These are phyloP conservation scores for Papilio protenor DNA, from an alignment of 2,888 invertebrate species.

Conservation along the genomic window DNA sequence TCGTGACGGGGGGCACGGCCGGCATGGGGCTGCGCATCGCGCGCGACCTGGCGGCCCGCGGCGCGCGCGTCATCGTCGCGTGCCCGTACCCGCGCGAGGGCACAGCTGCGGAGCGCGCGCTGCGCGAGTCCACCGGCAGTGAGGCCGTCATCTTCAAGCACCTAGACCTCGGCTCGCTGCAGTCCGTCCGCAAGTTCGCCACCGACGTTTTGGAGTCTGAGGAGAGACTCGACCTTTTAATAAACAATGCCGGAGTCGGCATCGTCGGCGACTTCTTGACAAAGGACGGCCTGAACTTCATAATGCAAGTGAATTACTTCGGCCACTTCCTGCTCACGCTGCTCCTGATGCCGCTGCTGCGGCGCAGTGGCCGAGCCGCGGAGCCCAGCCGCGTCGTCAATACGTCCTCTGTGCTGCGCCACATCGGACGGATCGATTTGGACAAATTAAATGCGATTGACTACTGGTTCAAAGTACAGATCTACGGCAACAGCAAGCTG, in stretches of 20 bases:
- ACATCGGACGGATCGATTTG: constrained; percentile 87
- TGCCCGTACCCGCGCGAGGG: constrained; percentile 75
- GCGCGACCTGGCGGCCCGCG: constrained; percentile 70
- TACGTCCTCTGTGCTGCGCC: constrained; percentile 90
- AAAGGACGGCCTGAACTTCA: constrained; percentile 92
- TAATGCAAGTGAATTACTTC: constrained; percentile 97
- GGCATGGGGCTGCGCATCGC: constrained; percentile 77
- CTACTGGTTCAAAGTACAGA: constrained; percentile 73
- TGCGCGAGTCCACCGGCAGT: constrained; percentile 87
- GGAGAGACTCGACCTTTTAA: constrained; percentile 89
- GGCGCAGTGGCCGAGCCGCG: constrained; percentile 78
- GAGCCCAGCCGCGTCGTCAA: constrained; percentile 90
- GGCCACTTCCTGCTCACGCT: constrained; percentile 96
- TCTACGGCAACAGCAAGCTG: constrained; percentile 88
- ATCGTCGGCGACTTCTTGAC: constrained; percentile 85
- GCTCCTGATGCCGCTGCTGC: constrained; percentile 91
- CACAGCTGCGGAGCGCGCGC: constrained; percentile 79
- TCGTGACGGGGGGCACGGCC: constrained; percentile 75
- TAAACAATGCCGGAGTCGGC: constrained; percentile 95
- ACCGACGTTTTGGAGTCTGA: constrained; percentile 89
- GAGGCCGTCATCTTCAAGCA: constrained; percentile 88
- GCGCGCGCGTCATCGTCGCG: constrained; percentile 73
- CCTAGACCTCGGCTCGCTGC: constrained; percentile 89
- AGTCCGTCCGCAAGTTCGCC: constrained; percentile 92
- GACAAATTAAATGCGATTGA: constrained; percentile 87